A percentile compares a stretch with the other conserved stretches of the same genome.
These are phyloP conservation scores for Papilio machaon DNA, from an alignment of 1,140 invertebrate genomes.

Conservation along the genomic window DNA sequence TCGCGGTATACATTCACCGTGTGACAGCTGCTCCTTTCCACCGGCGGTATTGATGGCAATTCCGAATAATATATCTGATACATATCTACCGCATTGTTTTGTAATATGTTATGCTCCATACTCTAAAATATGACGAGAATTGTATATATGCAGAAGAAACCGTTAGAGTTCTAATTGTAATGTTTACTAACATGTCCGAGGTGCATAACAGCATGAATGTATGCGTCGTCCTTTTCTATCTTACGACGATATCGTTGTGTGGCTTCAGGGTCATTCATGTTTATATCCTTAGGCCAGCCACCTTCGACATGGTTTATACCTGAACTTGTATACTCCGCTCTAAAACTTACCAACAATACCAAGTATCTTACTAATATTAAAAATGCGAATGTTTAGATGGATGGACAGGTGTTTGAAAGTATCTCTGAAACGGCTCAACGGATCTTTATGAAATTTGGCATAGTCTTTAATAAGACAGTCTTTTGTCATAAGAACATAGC, in stretches of 20 bases:
- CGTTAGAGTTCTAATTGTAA: no score
- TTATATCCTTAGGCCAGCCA: constrained; percentile 98
- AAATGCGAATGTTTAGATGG: no score
- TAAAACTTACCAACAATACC: constrained; percentile 50
- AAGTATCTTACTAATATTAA: no score
- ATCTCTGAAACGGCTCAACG: no score
- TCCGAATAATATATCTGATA: constrained; percentile 94
- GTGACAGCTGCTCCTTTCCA: constrained; percentile 88
- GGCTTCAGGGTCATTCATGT: constrained; percentile 94
- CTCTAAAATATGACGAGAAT: constrained; percentile 77
- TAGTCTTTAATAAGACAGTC: no score
- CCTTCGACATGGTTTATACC: constrained; percentile 96
- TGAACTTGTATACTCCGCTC: constrained; percentile 90
- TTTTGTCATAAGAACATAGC: no score
- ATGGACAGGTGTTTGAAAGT: no score
- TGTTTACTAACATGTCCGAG: constrained; percentile 83
- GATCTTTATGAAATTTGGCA: no score
- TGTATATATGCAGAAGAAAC: no score
- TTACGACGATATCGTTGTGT: constrained; percentile 94
- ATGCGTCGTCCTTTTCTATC: constrained; percentile 97
- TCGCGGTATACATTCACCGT: constrained; percentile 93
- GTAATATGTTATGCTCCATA: constrained; percentile 84
- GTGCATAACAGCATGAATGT: constrained; percentile 92
- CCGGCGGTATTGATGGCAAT: constrained; percentile 84
- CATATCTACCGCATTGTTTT: constrained; percentile 85